Conservation (phyloP, 2,888 invertebrate species). For the Eudasyphora cyanicolor region DNA sequence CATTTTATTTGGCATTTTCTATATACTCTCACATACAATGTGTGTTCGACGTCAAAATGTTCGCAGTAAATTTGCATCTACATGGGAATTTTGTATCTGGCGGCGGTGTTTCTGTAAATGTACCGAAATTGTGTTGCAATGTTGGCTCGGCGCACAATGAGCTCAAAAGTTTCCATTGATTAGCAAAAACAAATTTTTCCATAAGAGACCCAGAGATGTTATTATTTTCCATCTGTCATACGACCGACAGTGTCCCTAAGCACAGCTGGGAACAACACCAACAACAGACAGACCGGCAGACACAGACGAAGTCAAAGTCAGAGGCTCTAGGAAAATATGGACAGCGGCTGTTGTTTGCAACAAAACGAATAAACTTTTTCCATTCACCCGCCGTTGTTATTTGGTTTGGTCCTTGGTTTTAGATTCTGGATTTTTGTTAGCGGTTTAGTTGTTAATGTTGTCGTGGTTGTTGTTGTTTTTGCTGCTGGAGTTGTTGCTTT, state of each 20-base stretch:
- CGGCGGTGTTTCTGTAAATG: not conserved
- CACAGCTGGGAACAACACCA: too few species aligned
- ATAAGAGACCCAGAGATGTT: constrained; percentile 18
- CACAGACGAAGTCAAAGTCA: not conserved
- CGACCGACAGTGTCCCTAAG: too few species aligned
- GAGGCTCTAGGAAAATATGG: not conserved
- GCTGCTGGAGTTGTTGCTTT: not conserved
- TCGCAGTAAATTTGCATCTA: constrained; percentile 27
- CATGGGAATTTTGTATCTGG: constrained; percentile 18
- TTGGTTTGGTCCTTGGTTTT: not conserved
- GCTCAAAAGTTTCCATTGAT: constrained; percentile 35
- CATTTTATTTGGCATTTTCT: constrained; percentile 12
- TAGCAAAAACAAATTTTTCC: constrained; percentile 36
- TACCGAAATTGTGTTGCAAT: constrained; percentile 1
- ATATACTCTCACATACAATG: not conserved
- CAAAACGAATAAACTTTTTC: not conserved
- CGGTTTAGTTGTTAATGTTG: constrained; percentile 9
- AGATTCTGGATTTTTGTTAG: not conserved
- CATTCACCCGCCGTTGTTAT: not conserved
- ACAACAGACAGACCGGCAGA: not conserved
- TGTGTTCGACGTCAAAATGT: not conserved
- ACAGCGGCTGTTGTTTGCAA: constrained; percentile 40
- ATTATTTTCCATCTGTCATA: constrained; percentile 5
- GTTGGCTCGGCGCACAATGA: not conserved
- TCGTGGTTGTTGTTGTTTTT: not conserved